Percentiles rank a stretch among this genome's conserved stretches.
These are phyloP conservation scores for Psittacula echo DNA, from an alignment of 2,797 vertebrate genomes.

Conservation along the genomic window DNA sequence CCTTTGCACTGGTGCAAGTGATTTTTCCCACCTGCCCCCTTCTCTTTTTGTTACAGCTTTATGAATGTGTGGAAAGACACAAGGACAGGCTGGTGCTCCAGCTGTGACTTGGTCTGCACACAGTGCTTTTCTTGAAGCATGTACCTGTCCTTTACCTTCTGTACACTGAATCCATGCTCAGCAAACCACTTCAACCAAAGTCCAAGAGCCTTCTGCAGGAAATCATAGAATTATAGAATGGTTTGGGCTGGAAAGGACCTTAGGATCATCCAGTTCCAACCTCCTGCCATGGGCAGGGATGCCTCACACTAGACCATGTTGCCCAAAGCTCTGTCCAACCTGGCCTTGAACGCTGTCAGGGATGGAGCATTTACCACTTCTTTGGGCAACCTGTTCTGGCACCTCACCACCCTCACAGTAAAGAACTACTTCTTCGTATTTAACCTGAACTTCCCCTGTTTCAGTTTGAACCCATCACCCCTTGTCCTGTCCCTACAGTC, in stretches of 20 bases:
- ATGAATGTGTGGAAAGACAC: neutral
- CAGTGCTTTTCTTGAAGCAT: neutral
- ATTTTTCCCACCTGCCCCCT: neutral
- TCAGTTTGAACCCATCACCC: neutral
- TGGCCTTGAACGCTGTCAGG: too few species aligned
- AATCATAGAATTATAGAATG: neutral
- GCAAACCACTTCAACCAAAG: neutral
- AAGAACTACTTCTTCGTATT: neutral
- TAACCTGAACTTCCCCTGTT: neutral
- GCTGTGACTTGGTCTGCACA: neutral
- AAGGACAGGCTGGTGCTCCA: neutral
- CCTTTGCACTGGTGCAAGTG: neutral
- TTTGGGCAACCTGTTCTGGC: neutral
- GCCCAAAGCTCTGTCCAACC: too few species aligned
- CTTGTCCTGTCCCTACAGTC: neutral
- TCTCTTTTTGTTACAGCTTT: neutral
- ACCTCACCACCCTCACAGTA: neutral
- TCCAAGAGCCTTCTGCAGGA: slow-evolving; percentile 16
- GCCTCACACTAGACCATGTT: neutral
- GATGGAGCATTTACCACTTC: too few species aligned
- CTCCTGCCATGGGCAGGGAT: neutral
- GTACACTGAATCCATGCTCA: neutral
- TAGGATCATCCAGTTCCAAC: neutral
- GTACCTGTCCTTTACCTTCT: neutral
- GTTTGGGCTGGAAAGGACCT: neutral